A percentile compares a stretch with the other conserved stretches of the same genome.
These are phyloP conservation scores for Pseudopleuronectes americanus DNA, from an alignment of 2,797 vertebrate genomes.

Conservation along the genomic window DNA sequence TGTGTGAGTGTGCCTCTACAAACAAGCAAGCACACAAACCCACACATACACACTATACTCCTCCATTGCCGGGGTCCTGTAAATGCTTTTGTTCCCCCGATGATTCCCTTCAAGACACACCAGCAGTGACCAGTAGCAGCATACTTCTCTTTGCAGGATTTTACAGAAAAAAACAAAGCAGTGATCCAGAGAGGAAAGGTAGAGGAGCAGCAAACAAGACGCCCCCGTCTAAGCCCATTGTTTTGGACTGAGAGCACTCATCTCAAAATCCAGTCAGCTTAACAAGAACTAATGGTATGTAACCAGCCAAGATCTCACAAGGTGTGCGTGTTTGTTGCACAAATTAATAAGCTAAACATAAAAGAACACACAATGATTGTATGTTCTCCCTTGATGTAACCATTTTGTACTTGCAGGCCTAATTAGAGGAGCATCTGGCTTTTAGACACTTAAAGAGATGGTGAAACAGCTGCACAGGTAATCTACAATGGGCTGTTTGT, in stretches of 20 bases:
- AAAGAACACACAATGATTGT: conserved; percentile 22
- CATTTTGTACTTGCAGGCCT: conserved; percentile 32
- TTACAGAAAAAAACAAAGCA: conserved; percentile 3
- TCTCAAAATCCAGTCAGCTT: conserved; percentile 1
- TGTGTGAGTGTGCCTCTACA: too few relatives aligned
- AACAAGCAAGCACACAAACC: too few relatives aligned
- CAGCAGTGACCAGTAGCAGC: conserved; percentile 13
- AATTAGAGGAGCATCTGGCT: conserved; percentile 64
- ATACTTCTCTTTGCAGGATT: conserved; percentile 17
- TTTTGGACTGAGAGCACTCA: background rate
- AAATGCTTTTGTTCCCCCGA: conserved; percentile 36
- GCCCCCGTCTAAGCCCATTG: background rate
- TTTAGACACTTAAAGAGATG: conserved; percentile 30
- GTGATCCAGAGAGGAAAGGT: conserved; percentile 1
- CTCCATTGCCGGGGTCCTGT: conserved; percentile 1
- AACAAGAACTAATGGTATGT: conserved; percentile 20
- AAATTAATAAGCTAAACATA: conserved; percentile 11
- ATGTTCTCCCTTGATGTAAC: conserved; percentile 21
- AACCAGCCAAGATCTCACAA: conserved; percentile 12
- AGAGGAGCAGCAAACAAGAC: background rate
- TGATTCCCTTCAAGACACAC: conserved; percentile 12
- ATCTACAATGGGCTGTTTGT: background rate
- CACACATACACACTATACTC: background rate
- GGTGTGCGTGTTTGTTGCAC: conserved; percentile 20
- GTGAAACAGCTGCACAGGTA: conserved; percentile 13